Conservation (phyloP, 64 coral and sea anemone species). For the Dendronephthya gigantea region DNA sequence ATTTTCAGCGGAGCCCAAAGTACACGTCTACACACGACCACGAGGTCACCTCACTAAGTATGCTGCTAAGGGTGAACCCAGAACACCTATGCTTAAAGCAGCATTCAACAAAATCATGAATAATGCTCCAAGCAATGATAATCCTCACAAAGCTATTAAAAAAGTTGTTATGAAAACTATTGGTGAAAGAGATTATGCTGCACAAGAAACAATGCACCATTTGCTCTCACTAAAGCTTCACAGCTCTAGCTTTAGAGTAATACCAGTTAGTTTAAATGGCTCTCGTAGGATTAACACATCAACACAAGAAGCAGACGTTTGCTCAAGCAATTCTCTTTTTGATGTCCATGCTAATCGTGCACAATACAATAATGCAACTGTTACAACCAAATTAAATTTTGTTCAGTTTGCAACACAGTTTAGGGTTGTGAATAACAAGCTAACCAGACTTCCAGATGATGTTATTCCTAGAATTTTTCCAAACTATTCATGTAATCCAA, state of each 20-base stretch:
- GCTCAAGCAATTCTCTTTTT: no score
- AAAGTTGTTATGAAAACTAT: not conserved
- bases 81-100: not conserved
- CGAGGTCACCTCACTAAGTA: slow-evolving; percentile 1
- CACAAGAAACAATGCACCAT: not conserved
- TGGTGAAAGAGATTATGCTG: not conserved
- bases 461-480: not conserved
- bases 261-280: not conserved
- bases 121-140: not conserved
- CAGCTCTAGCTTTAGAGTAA: not conserved
- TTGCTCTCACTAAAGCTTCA: not conserved
- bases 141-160: not conserved
- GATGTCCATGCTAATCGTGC: no score
- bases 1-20: no score
- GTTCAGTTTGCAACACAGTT: no score
- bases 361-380: no score
- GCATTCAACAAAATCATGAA: not conserved
- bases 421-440: no score
- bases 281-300: no score
- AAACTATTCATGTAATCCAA: not conserved
- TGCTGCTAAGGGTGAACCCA: not conserved
- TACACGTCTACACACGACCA: no score
- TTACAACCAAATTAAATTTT: no score
- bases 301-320: no score
- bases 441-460: no score